Conservation (phyloP, 1,140 invertebrate genomes). For the Oreohelix idahoensis region DNA sequence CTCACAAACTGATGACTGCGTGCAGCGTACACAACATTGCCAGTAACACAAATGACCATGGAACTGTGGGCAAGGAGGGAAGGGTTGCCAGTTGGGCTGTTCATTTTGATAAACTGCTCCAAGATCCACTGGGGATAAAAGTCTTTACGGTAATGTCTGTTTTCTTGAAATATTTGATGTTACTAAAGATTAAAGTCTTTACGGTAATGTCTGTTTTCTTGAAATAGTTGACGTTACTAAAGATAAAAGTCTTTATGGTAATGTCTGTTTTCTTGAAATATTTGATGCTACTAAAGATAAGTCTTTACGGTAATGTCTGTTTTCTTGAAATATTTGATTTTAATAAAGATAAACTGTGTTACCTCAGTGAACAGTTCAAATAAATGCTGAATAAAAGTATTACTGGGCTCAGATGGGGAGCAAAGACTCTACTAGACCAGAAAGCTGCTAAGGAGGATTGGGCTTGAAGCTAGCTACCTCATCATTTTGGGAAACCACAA, state of each 20-base stretch:
- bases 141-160: constrained; percentile 86
- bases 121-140: constrained; percentile 87
- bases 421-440: too few species aligned
- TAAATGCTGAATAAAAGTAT: too few species aligned
- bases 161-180: too few species aligned
- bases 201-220: constrained; percentile 78
- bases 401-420: too few species aligned
- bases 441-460: too few species aligned
- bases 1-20: constrained; percentile 54
- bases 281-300: constrained; percentile 83
- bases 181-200: constrained; percentile 89
- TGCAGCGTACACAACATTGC: constrained; percentile 65
- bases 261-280: constrained; percentile 68
- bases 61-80: constrained; percentile 49
- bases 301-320: constrained; percentile 86
- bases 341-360: constrained; percentile 86
- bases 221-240: too few species aligned
- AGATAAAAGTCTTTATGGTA: constrained; percentile 91
- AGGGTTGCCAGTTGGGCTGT: constrained; percentile 81
- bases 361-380: too few species aligned
- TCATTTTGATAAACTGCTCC: constrained; percentile 91
- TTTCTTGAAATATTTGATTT: too few species aligned
- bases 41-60: constrained; percentile 46
- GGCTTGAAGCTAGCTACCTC: too few species aligned
- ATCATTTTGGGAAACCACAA: too few species aligned